Conservation (phyloP, 2,888 invertebrate species). For the Parnassius mnemosyne region DNA sequence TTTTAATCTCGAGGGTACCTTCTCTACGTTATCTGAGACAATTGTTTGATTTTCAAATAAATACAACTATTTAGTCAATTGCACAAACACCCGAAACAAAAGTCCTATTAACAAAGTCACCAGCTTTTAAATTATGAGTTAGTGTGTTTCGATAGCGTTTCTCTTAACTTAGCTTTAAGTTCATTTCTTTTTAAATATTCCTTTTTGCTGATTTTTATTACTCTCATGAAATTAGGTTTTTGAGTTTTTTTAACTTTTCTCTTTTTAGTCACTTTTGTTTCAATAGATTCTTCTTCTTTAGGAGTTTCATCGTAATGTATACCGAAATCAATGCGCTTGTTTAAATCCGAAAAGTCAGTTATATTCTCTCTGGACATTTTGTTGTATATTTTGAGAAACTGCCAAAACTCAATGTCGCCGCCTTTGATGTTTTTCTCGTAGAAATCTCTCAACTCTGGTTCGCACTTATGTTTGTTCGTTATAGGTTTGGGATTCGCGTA, state of each 20-base stretch:
- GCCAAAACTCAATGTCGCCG: conserved; percentile 66
- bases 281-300: conserved; percentile 9
- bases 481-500: conserved; percentile 55
- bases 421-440: conserved; percentile 62
- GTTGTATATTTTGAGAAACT: conserved; percentile 67
- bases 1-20: too few relatives aligned
- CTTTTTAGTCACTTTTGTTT: neutral
- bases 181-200: conserved; percentile 9
- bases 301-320: conserved; percentile 35
- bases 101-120: too few relatives aligned
- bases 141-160: conserved; percentile 17
- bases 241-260: neutral
- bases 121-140: neutral
- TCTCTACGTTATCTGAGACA: too few relatives aligned
- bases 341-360: conserved; percentile 55
- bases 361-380: conserved; percentile 59
- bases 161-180: conserved; percentile 28
- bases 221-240: conserved; percentile 2
- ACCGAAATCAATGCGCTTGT: conserved; percentile 52
- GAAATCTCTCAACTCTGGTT: conserved; percentile 55
- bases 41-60: too few relatives aligned
- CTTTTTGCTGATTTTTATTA: conserved; percentile 7
- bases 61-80: too few relatives aligned
- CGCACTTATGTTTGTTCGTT: conserved; percentile 59
- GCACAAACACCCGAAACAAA: too few relatives aligned